Percentiles rank a stretch among this genome's conserved stretches.
Evolutionary conservation across 2,797 vertebrate genomes (phyloP).

Genomic region (Diplodus puntazzo): DNA sequence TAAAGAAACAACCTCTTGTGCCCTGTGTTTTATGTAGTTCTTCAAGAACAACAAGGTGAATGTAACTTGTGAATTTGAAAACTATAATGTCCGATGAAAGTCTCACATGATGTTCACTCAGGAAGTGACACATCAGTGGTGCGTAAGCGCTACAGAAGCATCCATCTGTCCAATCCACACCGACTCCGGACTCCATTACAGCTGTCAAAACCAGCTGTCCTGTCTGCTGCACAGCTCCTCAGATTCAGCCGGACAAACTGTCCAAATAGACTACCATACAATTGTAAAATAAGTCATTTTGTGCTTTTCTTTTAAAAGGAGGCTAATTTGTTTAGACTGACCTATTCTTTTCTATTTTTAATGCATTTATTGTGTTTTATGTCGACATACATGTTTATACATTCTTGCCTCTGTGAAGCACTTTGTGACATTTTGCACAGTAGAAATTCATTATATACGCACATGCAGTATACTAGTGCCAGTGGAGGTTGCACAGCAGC

Average conservation of each 20-base stretch:
- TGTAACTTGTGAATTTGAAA: constrained; percentile 16
- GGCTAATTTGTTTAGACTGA: too few relatives aligned
- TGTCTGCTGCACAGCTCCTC: constrained; percentile 18
- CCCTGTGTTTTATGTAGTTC: neutral
- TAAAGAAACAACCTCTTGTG: constrained; percentile 10
- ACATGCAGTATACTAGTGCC: neutral
- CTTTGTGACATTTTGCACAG: too few relatives aligned
- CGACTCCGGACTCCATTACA: constrained; percentile 8
- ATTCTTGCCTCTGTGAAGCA: neutral
- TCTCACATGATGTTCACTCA: constrained; percentile 4
- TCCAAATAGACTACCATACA: neutral
- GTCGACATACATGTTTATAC: neutral
- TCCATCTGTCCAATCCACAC: constrained; percentile 26
- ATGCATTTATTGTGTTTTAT: too few relatives aligned
- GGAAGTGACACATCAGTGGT: constrained; percentile 11
- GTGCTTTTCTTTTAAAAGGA: neutral
- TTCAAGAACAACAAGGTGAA: neutral
- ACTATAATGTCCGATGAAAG: constrained; percentile 5
- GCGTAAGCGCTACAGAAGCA: constrained; percentile 24
- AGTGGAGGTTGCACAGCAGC: neutral
- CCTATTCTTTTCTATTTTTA: neutral
- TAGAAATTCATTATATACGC: neutral
- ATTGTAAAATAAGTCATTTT: neutral
- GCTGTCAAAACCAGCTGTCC: constrained; percentile 47
- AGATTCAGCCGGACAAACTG: constrained; percentile 14